Evolutionary conservation across 2,113 vertebrate genomes (phyloP), one percentile per base, ranked within the genome.

Genomic region (Channa argus): DNA sequence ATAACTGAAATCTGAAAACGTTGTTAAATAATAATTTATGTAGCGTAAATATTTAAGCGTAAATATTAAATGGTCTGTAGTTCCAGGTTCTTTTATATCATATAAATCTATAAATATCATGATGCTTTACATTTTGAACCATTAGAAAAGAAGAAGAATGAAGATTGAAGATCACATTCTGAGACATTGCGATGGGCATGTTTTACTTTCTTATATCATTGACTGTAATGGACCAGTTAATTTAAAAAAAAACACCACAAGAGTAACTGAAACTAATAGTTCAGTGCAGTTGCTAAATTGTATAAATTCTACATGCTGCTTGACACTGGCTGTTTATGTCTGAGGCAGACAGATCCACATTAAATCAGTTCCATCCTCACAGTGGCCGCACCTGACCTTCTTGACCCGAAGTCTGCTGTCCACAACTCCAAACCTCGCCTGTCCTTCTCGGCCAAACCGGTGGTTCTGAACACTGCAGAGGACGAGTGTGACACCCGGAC

Each of bases 321-420:
- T 24, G 24, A 24, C 24, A 24, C 24, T 24, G 24, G 24, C 24
- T 24, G 24, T 24, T 24, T 24, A 24, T 24, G 24, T 24, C 24
- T 24, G 24, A 51, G 52, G 71, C n/a, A n/a, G 52, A 37, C 46
- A 14, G 3, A 52, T 43, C 43, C 8, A 34, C 50, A 62, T 45
- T 11, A 36, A 24, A 54, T 63, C 46, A 14, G 1, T 77, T 67
- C 76, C 63, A 89, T 92, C 75, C 63, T 63, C 45, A 10, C 93
- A 99, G 98, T 99, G 98, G 97, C 98, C 90, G 96, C 98, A 95
- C 98, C 98, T 93, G 97, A 99, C 85, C 96, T 99, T 84, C 96
- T 99, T 92, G 98, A 99, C 93, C 97, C 98, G 41, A 99, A 97
- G 95, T 94, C 97, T 90, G 97, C 97, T 5, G 94, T 94, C 92